Percentiles rank a stretch among this genome's conserved stretches.
These are phyloP conservation scores for Sthenelais limicola DNA, from an alignment of 2,888 invertebrate species.

Conservation along the genomic window DNA sequence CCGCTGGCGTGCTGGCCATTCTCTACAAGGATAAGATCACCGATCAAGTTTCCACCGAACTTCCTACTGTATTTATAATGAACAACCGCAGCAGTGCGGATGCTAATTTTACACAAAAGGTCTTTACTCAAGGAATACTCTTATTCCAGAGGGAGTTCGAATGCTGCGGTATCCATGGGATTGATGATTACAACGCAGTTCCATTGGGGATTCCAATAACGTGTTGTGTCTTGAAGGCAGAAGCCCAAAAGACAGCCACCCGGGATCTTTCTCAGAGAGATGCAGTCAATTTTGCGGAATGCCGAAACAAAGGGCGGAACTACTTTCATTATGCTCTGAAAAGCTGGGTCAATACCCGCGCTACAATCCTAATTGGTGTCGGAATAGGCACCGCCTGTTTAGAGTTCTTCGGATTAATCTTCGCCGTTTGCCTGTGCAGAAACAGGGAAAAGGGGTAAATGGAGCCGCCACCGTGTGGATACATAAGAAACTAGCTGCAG, in stretches of 20 bases:
- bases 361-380: constrained; percentile 84
- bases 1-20: constrained; percentile 62
- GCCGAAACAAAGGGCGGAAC: neutral
- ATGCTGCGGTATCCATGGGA: too few species aligned
- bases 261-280: constrained; percentile 4
- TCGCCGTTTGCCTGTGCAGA: constrained; percentile 69
- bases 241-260: neutral
- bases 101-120: neutral
- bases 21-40: constrained; percentile 61
- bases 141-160: constrained; percentile 30
- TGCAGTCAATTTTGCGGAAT: constrained; percentile 7
- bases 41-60: too few species aligned
- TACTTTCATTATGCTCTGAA: too few species aligned
- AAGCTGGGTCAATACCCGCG: constrained; percentile 83
- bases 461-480: neutral
- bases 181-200: too few species aligned
- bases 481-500: neutral
- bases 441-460: constrained; percentile 70
- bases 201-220: too few species aligned
- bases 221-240: constrained; percentile 29
- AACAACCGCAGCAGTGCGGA: neutral
- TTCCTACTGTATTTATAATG: neutral
- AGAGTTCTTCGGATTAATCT: constrained; percentile 75
- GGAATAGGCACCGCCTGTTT: constrained; percentile 88
- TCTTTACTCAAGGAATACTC: constrained; percentile 25